Evolutionary conservation across 1,140 invertebrate species (phyloP).

Genomic region (Drosophila watanabei): DNA sequence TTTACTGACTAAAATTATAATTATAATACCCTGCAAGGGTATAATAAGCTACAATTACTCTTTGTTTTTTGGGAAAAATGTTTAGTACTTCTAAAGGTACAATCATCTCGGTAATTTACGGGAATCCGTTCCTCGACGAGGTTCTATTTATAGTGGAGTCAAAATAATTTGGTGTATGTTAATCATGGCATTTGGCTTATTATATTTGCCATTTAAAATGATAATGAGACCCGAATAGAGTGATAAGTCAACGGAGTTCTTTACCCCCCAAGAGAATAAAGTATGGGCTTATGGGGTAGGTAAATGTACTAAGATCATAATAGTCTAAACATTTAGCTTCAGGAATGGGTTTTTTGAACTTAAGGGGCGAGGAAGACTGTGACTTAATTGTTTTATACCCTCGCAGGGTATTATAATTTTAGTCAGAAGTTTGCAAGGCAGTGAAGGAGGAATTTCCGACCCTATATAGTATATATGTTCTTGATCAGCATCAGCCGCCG

Average conservation of each 20-base stretch:
- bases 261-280: conserved; percentile 5
- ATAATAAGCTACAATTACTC: too few species aligned
- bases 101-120: neutral
- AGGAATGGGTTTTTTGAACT: conserved; percentile 9
- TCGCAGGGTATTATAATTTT: too few species aligned
- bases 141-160: conserved; percentile 16
- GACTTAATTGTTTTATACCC: neutral
- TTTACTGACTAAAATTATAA: too few species aligned
- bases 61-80: neutral
- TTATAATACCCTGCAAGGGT: too few species aligned
- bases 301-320: conserved; percentile 1
- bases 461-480: too few species aligned
- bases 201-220: conserved; percentile 21
- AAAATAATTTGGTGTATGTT: conserved; percentile 17
- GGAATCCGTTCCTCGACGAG: conserved; percentile 15
- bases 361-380: too few species aligned
- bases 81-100: conserved; percentile 6
- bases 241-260: conserved; percentile 11
- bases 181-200: conserved; percentile 7
- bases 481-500: too few species aligned
- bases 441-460: too few species aligned
- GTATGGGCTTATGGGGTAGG: neutral
- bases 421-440: too few species aligned
- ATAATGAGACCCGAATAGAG: conserved; percentile 19
- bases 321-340: neutral